A percentile compares a stretch with the other conserved stretches of the same genome.
Evolutionary conservation across 2,888 invertebrate species (phyloP).

Genomic region (Patella caerulea): DNA sequence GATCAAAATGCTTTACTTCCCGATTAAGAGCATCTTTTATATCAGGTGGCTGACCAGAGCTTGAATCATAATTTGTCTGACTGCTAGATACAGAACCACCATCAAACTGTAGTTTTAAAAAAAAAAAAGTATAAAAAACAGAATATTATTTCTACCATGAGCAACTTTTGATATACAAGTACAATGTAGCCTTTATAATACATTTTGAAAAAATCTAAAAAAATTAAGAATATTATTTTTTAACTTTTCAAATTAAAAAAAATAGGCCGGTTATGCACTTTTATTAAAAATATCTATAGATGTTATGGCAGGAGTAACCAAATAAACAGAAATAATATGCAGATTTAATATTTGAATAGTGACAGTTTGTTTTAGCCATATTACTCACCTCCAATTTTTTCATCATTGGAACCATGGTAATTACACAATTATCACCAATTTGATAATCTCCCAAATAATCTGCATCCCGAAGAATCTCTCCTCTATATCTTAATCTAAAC

Average conservation of each 20-base stretch:
- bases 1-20: constrained; percentile 57
- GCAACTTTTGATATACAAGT: no score
- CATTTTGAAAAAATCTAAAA: neutral
- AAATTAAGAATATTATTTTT: no score
- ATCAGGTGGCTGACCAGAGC: constrained; percentile 48
- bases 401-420: constrained; percentile 65
- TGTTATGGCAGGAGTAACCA: no score
- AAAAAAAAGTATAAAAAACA: constrained; percentile 13
- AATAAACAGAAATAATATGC: no score
- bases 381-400: constrained; percentile 56
- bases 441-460: constrained; percentile 63
- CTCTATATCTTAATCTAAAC: constrained; percentile 66
- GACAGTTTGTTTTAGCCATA: neutral
- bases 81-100: constrained; percentile 50
- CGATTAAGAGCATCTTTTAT: constrained; percentile 58
- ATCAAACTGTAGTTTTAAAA: constrained; percentile 51
- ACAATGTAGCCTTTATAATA: no score
- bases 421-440: constrained; percentile 58
- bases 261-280: no score
- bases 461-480: constrained; percentile 64
- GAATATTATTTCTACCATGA: neutral
- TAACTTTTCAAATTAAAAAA: no score
- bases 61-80: constrained; percentile 47
- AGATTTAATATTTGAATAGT: no score
- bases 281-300: no score